These are phyloP conservation scores for Puntigrus tetrazona DNA, from an alignment of 2,113 vertebrate genomes.

Conservation along the genomic window DNA sequence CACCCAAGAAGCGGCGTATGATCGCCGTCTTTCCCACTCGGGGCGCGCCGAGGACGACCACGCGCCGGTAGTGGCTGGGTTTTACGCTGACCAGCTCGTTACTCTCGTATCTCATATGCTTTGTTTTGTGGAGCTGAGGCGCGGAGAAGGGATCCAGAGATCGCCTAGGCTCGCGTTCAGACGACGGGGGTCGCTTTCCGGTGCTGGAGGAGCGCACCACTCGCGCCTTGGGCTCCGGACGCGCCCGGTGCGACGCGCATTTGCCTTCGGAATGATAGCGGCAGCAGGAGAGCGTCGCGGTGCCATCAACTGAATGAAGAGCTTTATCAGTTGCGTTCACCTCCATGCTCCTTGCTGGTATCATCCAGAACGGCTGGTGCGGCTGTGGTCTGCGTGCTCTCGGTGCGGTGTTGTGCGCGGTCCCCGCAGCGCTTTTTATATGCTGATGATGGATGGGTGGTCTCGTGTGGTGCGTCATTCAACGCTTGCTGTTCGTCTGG, in stretches of 20 bases:
- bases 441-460: constrained; percentile 15
- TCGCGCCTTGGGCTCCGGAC: constrained; percentile 53
- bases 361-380: constrained; percentile 30
- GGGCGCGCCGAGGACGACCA: constrained; percentile 76
- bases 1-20: constrained; percentile 69
- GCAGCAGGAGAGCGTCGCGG: constrained; percentile 64
- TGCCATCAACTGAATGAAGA: constrained; percentile 67
- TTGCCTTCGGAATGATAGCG: constrained; percentile 53
- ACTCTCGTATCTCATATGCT: neutral
- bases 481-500: neutral
- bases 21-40: constrained; percentile 75
- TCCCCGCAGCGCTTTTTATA: constrained; percentile 24
- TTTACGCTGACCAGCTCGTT: constrained; percentile 59
- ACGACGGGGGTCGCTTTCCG: constrained; percentile 54
- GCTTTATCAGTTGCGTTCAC: constrained; percentile 70
- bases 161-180: constrained; percentile 51
- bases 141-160: constrained; percentile 59
- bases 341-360: constrained; percentile 60
- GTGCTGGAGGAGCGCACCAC: constrained; percentile 64
- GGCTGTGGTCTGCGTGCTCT: constrained; percentile 2
- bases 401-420: neutral
- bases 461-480: constrained; percentile 25
- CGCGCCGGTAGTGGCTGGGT: constrained; percentile 70
- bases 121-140: constrained; percentile 27
- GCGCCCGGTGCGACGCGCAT: constrained; percentile 60